A percentile compares a stretch with the other conserved stretches of the same genome.
phyloP scores from a whole-genome alignment of 2,113 vertebrate genomes.

The Notarius lentiginosus region DNA sequence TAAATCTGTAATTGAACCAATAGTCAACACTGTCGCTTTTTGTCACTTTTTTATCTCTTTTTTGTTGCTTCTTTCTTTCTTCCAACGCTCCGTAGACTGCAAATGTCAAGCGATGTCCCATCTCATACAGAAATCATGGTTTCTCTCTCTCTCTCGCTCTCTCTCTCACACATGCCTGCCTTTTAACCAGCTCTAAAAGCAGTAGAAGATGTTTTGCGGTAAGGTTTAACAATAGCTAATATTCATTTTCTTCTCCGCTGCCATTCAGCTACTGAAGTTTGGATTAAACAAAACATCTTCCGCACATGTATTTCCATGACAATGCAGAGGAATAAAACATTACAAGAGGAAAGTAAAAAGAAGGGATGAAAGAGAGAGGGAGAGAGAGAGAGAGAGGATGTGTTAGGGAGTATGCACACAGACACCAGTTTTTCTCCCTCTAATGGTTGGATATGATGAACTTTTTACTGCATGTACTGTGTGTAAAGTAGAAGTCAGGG shows the following conservation, averaged over 20 bases:
- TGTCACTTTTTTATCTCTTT: background rate
- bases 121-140: constrained; percentile 60
- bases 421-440: constrained; percentile 28
- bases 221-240: constrained; percentile 46
- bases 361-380: constrained; percentile 39
- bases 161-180: background rate
- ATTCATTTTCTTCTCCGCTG: constrained; percentile 31
- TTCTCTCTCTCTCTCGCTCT: constrained; percentile 5
- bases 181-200: constrained; percentile 32
- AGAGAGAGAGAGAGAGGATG: constrained; percentile 23
- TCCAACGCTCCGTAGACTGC: constrained; percentile 50
- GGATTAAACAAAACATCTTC: constrained; percentile 46
- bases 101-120: constrained; percentile 55
- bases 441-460: constrained; percentile 47
- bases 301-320: constrained; percentile 41
- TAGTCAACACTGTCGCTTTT: constrained; percentile 14
- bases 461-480: constrained; percentile 6
- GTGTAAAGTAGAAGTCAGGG: constrained; percentile 17
- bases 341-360: constrained; percentile 43
- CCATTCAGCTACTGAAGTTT: constrained; percentile 37
- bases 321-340: constrained; percentile 51
- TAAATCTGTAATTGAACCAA: constrained; percentile 48
- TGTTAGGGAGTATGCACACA: constrained; percentile 12
- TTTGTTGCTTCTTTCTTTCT: constrained; percentile 24
- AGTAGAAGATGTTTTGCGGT: constrained; percentile 27